These are phyloP conservation scores for Ciconia nigra DNA, from an alignment of 2,797 vertebrate species.

Conservation along the genomic window DNA sequence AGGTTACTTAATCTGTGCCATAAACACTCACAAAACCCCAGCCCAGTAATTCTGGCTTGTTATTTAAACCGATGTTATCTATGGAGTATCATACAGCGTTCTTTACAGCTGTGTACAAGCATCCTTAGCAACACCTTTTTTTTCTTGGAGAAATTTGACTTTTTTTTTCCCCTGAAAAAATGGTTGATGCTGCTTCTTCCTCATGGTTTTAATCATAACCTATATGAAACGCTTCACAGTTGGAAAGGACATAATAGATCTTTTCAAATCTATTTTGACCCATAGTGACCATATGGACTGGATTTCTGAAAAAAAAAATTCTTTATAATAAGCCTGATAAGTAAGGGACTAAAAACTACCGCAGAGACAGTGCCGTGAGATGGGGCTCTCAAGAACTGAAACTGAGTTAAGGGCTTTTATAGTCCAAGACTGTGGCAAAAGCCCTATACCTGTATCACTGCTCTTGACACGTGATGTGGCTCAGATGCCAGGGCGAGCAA, in stretches of 20 bases:
- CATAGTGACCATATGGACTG: background rate
- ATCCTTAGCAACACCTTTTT: background rate
- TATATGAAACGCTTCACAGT: background rate
- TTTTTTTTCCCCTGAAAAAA: background rate
- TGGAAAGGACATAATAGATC: background rate
- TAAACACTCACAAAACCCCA: background rate
- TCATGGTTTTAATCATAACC: background rate
- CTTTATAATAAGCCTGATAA: background rate
- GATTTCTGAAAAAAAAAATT: background rate
- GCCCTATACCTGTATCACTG: background rate
- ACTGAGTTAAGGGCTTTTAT: background rate
- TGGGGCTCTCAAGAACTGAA: background rate
- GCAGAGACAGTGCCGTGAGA: background rate
- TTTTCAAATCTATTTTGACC: background rate
- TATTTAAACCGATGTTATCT: background rate
- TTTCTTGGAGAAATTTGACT: background rate
- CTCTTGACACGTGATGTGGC: background rate
- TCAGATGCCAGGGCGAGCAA: background rate
- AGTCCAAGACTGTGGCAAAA: background rate
- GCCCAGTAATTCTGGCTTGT: background rate
- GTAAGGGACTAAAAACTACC: background rate
- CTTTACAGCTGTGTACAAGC: background rate
- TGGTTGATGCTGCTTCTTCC: background rate
- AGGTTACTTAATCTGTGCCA: background rate
- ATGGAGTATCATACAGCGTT: background rate